Conservation (phyloP, 2,888 invertebrate genomes). For the Spodoptera littoralis region DNA sequence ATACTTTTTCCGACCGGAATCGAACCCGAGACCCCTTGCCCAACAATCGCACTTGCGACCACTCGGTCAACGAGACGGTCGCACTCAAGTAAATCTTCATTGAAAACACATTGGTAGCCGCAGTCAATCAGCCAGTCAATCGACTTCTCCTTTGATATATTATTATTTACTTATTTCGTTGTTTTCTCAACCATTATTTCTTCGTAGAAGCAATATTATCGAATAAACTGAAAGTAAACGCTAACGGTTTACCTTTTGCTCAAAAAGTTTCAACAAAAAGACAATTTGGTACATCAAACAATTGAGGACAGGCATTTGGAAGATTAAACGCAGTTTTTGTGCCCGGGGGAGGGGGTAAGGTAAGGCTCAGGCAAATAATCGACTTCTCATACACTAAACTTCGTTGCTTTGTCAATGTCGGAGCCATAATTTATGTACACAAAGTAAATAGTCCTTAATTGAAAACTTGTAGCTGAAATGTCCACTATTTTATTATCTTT, state of each 20-base stretch:
- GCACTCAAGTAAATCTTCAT: too few species aligned
- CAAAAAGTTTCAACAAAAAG: conserved; percentile 36
- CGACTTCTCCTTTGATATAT: too few species aligned
- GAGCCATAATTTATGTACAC: too few species aligned
- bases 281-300: conserved; percentile 46
- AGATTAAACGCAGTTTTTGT: conserved; percentile 47
- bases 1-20: too few species aligned
- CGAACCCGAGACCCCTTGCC: too few species aligned
- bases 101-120: too few species aligned
- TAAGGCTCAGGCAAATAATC: conserved; percentile 11
- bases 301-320: conserved; percentile 31
- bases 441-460: too few species aligned
- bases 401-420: neutral
- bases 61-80: too few species aligned
- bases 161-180: neutral
- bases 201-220: conserved; percentile 6
- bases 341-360: conserved; percentile 30
- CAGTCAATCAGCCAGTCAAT: too few species aligned
- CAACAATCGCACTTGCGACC: too few species aligned
- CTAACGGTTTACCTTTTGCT: conserved; percentile 37
- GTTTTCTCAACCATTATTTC: neutral
- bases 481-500: too few species aligned
- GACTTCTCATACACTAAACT: neutral
- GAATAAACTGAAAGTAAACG: conserved; percentile 31
- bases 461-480: too few species aligned